These are phyloP conservation scores for Onychomys arenicola DNA, from an alignment of 2,797 vertebrate species.

Conservation along the genomic window DNA sequence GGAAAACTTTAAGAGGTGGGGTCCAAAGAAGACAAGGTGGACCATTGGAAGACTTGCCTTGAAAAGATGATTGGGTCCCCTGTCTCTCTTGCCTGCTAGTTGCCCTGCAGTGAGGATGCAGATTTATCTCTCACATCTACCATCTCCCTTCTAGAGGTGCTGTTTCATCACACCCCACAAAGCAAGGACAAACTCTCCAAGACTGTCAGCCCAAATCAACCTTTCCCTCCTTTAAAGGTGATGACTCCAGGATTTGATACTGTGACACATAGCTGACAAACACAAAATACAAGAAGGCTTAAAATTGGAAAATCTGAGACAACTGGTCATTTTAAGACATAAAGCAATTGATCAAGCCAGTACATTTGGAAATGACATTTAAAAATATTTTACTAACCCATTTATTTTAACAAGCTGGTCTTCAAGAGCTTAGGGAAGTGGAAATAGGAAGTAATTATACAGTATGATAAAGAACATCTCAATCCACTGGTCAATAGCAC, in stretches of 20 bases:
- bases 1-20: not conserved
- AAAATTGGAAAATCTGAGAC: conserved; percentile 27
- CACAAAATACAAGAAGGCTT: not conserved
- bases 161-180: not conserved
- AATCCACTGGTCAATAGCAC: not conserved
- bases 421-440: not conserved
- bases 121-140: not conserved
- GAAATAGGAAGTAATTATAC: conserved; percentile 8
- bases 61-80: not conserved
- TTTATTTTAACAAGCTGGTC: conserved; percentile 30
- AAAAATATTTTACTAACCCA: not conserved
- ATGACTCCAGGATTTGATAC: not conserved
- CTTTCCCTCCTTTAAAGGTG: not conserved
- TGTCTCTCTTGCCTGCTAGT: not conserved
- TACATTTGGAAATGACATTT: not conserved
- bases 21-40: not conserved
- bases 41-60: too few relatives aligned
- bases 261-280: not conserved
- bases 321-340: not conserved
- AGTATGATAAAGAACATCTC: not conserved
- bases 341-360: not conserved
- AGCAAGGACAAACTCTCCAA: not conserved
- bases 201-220: not conserved
- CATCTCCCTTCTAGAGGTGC: not conserved
- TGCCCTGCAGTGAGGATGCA: not conserved